phyloP scores from a whole-genome alignment of 2,888 invertebrate species.

The Torymus tubicola region DNA sequence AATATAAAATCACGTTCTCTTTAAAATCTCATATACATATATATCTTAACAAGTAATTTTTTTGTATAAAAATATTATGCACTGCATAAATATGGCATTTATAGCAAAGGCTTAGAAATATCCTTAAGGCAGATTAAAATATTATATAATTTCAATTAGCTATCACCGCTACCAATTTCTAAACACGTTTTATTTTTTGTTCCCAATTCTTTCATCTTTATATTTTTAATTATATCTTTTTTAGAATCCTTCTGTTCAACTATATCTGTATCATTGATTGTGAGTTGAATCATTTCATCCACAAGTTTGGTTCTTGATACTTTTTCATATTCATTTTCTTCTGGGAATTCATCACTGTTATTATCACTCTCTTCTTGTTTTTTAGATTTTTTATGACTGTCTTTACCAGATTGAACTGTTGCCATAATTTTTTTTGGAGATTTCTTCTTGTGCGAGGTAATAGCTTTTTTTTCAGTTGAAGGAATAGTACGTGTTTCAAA shows the following conservation, averaged over 20 bases:
- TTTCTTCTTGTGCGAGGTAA: not conserved
- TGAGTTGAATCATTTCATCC: constrained; percentile 18
- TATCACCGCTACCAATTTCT: constrained; percentile 12
- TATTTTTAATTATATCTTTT: constrained; percentile 3
- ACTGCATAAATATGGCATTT: too few species aligned
- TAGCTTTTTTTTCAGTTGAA: not conserved
- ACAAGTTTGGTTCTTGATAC: constrained; percentile 30
- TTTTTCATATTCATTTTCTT: constrained; percentile 51
- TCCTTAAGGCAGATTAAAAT: not conserved
- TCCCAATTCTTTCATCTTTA: not conserved
- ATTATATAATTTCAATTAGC: not conserved
- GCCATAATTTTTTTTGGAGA: not conserved
- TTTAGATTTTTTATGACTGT: not conserved
- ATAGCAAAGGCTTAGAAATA: too few species aligned
- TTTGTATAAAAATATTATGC: too few species aligned
- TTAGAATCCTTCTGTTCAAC: not conserved
- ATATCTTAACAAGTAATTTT: too few species aligned
- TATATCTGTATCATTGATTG: not conserved
- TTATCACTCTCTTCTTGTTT: constrained; percentile 30
- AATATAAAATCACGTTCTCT: too few species aligned
- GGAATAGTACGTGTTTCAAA: too few species aligned
- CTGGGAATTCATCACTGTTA: constrained; percentile 43
- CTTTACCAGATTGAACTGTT: not conserved
- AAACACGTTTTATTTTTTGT: constrained; percentile 10
- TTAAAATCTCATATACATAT: too few species aligned